Evolutionary conservation across 1,140 invertebrate genomes (phyloP).

Genomic region (Tachypleus tridentatus): DNA sequence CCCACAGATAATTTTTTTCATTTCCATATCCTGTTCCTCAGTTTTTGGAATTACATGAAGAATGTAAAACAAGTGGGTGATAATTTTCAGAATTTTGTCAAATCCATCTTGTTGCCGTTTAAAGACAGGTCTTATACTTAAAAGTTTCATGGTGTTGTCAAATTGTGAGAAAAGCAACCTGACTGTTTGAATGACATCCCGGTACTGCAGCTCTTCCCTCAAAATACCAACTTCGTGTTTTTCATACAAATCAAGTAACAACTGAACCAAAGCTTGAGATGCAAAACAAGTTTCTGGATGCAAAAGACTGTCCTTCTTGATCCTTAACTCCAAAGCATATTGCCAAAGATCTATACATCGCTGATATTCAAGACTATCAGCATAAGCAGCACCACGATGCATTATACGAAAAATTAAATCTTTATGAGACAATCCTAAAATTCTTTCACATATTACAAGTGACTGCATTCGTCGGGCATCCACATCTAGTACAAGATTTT

Average conservation of each 20-base stretch:
- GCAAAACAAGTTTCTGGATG: slow-evolving; percentile 65
- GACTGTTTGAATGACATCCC: slow-evolving; percentile 46
- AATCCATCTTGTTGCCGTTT: slow-evolving; percentile 68
- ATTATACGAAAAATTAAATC: slow-evolving; percentile 67
- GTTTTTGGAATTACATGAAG: slow-evolving; percentile 46
- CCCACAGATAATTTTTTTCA: slow-evolving; percentile 17
- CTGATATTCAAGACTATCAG: slow-evolving; percentile 68
- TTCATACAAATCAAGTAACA: slow-evolving; percentile 62
- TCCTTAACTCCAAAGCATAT: slow-evolving; percentile 60
- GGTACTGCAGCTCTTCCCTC: slow-evolving; percentile 46
- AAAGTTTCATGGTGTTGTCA: slow-evolving; percentile 34
- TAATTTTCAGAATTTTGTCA: slow-evolving; percentile 48
- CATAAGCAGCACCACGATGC: slow-evolving; percentile 69
- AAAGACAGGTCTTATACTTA: slow-evolving; percentile 52
- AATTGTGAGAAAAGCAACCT: slow-evolving; percentile 27
- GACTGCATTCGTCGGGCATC: slow-evolving; percentile 71
- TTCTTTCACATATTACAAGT: slow-evolving; percentile 64
- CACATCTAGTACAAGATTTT: slow-evolving; percentile 54
- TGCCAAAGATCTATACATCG: slow-evolving; percentile 73
- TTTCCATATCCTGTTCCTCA: slow-evolving; percentile 35
- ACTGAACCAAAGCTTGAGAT: slow-evolving; percentile 51
- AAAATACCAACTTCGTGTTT: slow-evolving; percentile 44
- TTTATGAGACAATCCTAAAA: slow-evolving; percentile 65
- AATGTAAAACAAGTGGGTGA: slow-evolving; percentile 67
- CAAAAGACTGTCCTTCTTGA: slow-evolving; percentile 57